phyloP scores from a whole-genome alignment of 2,113 vertebrate genomes.

The Pteronura brasiliensis region DNA sequence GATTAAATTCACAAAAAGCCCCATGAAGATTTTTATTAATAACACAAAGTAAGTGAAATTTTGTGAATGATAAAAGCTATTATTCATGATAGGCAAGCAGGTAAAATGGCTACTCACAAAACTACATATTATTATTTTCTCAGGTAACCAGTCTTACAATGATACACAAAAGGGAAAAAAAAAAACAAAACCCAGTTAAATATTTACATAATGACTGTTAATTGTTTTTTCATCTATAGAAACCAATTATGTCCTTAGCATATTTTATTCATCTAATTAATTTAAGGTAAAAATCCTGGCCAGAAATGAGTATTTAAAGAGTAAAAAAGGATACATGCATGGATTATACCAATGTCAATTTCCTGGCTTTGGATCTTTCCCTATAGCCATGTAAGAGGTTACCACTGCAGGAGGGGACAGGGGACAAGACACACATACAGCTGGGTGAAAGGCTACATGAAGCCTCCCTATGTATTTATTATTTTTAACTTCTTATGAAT shows the following conservation, averaged over 20 bases:
- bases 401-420: neutral
- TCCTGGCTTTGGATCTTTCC: neutral
- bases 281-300: conserved; percentile 37
- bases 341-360: neutral
- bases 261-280: conserved; percentile 25
- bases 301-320: neutral
- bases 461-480: neutral
- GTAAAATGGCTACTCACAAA: conserved; percentile 16
- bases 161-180: neutral
- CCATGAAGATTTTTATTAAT: neutral
- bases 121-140: conserved; percentile 17
- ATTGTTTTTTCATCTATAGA: neutral
- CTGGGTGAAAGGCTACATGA: neutral
- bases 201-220: neutral
- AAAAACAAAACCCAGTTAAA: neutral
- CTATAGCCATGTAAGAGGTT: neutral
- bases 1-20: neutral
- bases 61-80: conserved; percentile 22
- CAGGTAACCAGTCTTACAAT: neutral
- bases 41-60: neutral
- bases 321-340: neutral
- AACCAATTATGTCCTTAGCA: neutral
- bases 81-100: neutral
- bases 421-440: neutral
- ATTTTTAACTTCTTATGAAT: neutral